phyloP scores from a whole-genome alignment of 2,113 vertebrate species.

The Abramis brama region DNA sequence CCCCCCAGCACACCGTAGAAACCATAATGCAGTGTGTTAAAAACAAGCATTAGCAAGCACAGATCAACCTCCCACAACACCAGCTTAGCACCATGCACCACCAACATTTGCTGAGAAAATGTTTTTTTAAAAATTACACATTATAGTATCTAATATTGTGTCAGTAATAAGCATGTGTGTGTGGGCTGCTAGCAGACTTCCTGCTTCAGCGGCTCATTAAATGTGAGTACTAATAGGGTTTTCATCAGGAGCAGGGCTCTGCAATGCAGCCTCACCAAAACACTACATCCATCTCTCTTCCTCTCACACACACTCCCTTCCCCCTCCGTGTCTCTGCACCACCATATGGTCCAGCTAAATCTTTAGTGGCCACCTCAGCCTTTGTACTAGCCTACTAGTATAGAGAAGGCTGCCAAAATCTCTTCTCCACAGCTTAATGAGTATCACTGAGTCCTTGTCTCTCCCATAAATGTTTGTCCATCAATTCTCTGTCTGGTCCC shows the following conservation, averaged over 20 bases:
- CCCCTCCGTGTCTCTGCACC: background rate
- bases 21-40: background rate
- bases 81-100: background rate
- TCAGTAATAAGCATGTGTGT: background rate
- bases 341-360: constrained; percentile 47
- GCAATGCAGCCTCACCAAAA: constrained; percentile 20
- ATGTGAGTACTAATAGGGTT: constrained; percentile 42
- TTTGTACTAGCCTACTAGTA: background rate
- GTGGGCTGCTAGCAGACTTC: background rate
- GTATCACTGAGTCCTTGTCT: background rate
- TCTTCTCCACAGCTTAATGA: background rate
- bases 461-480: background rate
- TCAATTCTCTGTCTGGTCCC: constrained; percentile 1
- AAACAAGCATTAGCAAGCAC: constrained; percentile 1
- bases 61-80: background rate
- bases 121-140: background rate
- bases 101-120: background rate
- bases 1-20: background rate
- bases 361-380: constrained; percentile 20
- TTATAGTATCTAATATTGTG: background rate
- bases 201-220: constrained; percentile 8
- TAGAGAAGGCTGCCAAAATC: background rate
- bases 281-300: background rate
- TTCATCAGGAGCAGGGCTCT: constrained; percentile 11
- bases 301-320: background rate